A percentile compares a stretch with the other conserved stretches of the same genome.
phyloP scores from a whole-genome alignment of 2,888 invertebrate species.

The Horisme vitalbata region DNA sequence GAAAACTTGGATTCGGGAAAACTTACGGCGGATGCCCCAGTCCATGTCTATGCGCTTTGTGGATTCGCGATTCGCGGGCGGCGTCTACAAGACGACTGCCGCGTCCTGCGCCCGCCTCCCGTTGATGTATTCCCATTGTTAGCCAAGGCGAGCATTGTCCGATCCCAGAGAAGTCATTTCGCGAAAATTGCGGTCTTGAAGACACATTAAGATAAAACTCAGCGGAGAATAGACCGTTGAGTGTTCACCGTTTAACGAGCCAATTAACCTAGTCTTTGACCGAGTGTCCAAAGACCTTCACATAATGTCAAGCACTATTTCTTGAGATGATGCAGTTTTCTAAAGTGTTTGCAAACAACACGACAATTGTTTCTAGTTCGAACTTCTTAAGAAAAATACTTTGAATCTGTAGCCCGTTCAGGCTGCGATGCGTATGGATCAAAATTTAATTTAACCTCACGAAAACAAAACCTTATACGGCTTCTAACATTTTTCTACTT shows the following conservation, averaged over 20 bases:
- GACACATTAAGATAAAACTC: conserved; percentile 34
- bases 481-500: neutral
- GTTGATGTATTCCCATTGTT: conserved; percentile 60
- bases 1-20: conserved; percentile 51
- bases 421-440: neutral
- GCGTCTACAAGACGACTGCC: conserved; percentile 76
- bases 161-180: conserved; percentile 47
- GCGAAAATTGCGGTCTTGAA: conserved; percentile 45
- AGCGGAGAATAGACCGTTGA: conserved; percentile 29
- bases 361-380: neutral
- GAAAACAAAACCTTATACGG: neutral
- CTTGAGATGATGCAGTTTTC: neutral
- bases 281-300: conserved; percentile 9
- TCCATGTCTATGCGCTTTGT: conserved; percentile 64
- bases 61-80: conserved; percentile 65
- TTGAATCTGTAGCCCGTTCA: too few relatives aligned
- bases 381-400: too few relatives aligned
- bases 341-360: neutral
- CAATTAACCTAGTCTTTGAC: conserved; percentile 31
- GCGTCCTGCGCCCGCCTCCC: conserved; percentile 71
- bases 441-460: neutral
- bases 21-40: conserved; percentile 82
- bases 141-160: conserved; percentile 56
- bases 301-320: neutral
- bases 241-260: conserved; percentile 26